Base-by-base conservation (phyloP, 2,888 invertebrate genomes). In the Agonopterix heracliana region DNA sequence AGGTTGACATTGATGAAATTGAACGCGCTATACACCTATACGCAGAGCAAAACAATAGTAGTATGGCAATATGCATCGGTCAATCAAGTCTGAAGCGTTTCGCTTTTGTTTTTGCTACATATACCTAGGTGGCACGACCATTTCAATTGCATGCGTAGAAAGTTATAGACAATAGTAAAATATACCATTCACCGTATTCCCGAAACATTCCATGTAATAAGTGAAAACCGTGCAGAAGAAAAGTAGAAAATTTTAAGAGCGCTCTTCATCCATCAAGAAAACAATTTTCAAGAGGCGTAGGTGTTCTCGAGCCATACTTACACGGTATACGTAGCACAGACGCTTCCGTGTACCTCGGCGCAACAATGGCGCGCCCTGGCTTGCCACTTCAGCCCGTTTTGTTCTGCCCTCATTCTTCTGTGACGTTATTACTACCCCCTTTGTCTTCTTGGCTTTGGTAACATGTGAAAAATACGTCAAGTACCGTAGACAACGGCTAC, bases 371-470 rank as follows among this genome's bases (percentile, higher is more conserved):
- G 72, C 52, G 63, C 45, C 9, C 11, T n/a, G 12, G 65, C 63
- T 60, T 61, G 63, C 74, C 79, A 77, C 84, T 84, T 77, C 77
- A 82, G 68, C 63, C 65, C 41, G 81, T 81, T 81, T 83, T 82
- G 82, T 83, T 80, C 78, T 62, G 66, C 58, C 62, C 66, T 75
- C 64, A 81, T 82, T 84, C 83, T 83, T 80, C 70, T 68, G 61
- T 74, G 71, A 74, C 78, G 79, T 81, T 82, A 81, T 81, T 80
- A 78, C 75, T 71, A 61, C 61, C 62, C 59, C 65, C 64, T 68
- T 76, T 76, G 71, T 77, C 67, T 74, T 63, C 64, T 54, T 52
- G 54, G 64, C 68, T 70, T 67, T 66, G 59, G 65, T 59, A 56
- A 68, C 73, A 74, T 68, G 67, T 67, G 66, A 59, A 60, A 72